These are phyloP conservation scores for Himantopus leucocephalus DNA, from an alignment of 2,113 vertebrate genomes.

Conservation along the genomic window DNA sequence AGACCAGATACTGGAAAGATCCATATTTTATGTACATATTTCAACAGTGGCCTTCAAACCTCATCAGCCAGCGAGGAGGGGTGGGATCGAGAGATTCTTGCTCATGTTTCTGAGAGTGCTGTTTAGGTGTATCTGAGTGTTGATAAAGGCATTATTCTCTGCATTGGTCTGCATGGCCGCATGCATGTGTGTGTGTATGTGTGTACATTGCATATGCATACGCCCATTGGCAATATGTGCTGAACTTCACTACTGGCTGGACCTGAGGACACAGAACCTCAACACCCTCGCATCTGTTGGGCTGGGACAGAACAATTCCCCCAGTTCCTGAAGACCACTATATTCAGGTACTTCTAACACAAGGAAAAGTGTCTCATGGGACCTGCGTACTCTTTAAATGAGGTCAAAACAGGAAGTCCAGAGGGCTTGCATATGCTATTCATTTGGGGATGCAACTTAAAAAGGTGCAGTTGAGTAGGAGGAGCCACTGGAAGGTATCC, in stretches of 20 bases:
- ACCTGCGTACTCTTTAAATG: not conserved
- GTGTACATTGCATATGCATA: no score
- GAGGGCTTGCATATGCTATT: not conserved
- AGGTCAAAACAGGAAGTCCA: not conserved
- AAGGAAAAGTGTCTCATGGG: not conserved
- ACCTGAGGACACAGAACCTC: not conserved
- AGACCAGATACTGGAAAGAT: not conserved
- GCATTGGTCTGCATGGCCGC: not conserved
- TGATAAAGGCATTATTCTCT: not conserved
- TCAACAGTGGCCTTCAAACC: not conserved
- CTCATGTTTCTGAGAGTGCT: not conserved
- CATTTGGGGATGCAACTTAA: not conserved
- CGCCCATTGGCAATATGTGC: rapidly evolving
- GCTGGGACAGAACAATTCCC: not conserved
- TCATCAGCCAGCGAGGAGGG: not conserved
- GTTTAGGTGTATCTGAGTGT: not conserved
- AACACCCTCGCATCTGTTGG: not conserved
- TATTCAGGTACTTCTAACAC: not conserved
- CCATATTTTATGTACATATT: not conserved
- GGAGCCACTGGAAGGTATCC: not conserved
- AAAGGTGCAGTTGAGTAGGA: not conserved
- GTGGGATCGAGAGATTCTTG: rapidly evolving
- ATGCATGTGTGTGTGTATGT: rapidly evolving
- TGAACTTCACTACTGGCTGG: not conserved
- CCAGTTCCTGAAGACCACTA: not conserved